A percentile compares a stretch with the other conserved stretches of the same genome.
Conservation (phyloP, 2,797 vertebrate species). For the Catamblyrhynchus diadema region DNA sequence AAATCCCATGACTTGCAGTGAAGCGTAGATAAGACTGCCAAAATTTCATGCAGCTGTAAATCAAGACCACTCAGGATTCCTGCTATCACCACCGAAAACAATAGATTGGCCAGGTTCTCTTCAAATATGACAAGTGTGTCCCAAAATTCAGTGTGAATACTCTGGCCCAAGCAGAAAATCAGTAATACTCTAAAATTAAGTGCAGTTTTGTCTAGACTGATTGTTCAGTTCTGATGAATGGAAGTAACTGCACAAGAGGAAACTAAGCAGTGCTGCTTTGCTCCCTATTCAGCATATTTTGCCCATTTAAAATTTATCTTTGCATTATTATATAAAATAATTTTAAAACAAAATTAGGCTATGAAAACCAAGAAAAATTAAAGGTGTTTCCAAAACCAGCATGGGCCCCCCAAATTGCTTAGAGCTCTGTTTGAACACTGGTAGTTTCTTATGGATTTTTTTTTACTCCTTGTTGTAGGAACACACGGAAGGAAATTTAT, state of each 20-base stretch:
- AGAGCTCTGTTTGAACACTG: neutral
- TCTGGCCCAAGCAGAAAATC: neutral
- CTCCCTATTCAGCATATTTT: neutral
- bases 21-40: neutral
- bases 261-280: neutral
- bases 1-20: neutral
- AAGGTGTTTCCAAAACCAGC: neutral
- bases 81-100: neutral
- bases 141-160: neutral
- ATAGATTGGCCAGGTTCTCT: neutral
- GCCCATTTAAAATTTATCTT: neutral
- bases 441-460: neutral
- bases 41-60: neutral
- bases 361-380: neutral
- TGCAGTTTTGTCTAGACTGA: neutral
- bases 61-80: neutral
- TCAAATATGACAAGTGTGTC: neutral
- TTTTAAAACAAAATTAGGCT: neutral
- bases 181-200: neutral
- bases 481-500: neutral
- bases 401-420: fast-evolving
- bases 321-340: neutral
- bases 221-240: neutral
- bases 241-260: neutral
- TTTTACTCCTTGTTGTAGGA: neutral